phyloP scores from a whole-genome alignment of 1,140 invertebrate species.

The Trissolcus basalis region DNA sequence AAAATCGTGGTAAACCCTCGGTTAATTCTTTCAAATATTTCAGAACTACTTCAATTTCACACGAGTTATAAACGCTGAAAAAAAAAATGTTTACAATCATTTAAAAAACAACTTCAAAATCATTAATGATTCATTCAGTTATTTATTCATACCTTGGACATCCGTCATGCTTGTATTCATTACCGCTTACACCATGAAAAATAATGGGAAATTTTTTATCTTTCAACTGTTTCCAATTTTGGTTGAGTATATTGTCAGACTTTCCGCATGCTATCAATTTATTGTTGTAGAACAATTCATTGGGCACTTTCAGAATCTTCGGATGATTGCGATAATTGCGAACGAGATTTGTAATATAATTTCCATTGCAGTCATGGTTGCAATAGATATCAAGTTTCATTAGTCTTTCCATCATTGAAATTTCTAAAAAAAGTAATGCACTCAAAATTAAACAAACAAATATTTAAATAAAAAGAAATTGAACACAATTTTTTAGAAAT shows the following conservation, averaged over 20 bases:
- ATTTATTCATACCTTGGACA: constrained; percentile 21
- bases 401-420: constrained; percentile 45
- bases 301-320: constrained; percentile 80
- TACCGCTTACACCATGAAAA: constrained; percentile 80
- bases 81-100: no score
- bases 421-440: constrained; percentile 11
- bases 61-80: constrained; percentile 82
- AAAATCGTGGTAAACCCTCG: constrained; percentile 73
- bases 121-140: no score
- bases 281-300: constrained; percentile 80
- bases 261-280: constrained; percentile 70
- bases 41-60: constrained; percentile 80
- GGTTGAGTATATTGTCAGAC: constrained; percentile 51
- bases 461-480: no score
- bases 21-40: constrained; percentile 77
- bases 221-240: constrained; percentile 67
- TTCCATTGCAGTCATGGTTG: constrained; percentile 76
- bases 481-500: no score
- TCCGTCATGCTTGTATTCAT: constrained; percentile 58
- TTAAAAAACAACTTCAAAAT: no score
- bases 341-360: constrained; percentile 80
- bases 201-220: constrained; percentile 80
- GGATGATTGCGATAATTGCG: constrained; percentile 82
- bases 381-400: constrained; percentile 28
- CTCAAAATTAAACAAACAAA: no score